Percentiles rank a stretch among this genome's conserved stretches.
phyloP scores from a whole-genome alignment of 2,113 vertebrate genomes.

The Podocnemis expansa region DNA sequence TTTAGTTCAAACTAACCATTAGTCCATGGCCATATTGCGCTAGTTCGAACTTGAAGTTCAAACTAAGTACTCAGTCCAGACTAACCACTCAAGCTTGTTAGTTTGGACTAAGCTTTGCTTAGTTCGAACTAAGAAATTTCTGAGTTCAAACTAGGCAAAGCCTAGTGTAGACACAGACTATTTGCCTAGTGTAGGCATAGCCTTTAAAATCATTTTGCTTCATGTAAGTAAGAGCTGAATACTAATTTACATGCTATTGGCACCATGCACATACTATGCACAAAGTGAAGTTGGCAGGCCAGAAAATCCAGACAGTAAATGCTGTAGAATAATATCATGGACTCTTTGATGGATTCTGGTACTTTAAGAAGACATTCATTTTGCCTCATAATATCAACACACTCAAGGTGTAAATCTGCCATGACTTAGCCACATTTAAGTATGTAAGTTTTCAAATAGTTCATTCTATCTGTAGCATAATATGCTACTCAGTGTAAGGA shows the following conservation, averaged over 20 bases:
- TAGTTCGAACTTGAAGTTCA: no score
- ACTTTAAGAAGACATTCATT: neutral
- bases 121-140: no score
- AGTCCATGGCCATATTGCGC: no score
- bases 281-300: neutral
- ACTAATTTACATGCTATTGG: neutral
- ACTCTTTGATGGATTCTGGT: neutral
- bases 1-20: no score
- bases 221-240: neutral
- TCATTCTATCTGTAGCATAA: neutral
- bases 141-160: no score
- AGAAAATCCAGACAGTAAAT: no score
- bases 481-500: neutral
- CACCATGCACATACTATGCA: neutral
- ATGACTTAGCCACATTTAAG: neutral
- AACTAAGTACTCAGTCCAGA: no score
- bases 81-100: no score
- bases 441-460: neutral
- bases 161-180: no score
- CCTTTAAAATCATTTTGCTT: neutral
- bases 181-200: no score
- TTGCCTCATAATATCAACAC: neutral
- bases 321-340: neutral
- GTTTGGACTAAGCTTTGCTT: no score
- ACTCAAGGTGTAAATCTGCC: neutral